phyloP scores from a whole-genome alignment of 1,140 invertebrate species.

The Bombus superbus region DNA sequence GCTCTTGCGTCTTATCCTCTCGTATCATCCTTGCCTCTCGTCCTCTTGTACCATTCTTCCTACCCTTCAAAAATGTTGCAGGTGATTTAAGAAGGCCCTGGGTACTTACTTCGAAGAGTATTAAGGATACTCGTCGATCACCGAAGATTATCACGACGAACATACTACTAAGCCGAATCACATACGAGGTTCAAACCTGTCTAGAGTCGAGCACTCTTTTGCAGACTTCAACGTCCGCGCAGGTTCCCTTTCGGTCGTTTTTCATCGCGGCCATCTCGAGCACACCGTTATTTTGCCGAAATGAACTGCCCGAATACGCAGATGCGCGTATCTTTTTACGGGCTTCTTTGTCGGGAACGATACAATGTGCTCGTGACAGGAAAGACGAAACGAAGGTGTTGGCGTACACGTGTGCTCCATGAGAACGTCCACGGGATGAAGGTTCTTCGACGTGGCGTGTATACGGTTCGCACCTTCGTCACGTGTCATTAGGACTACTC shows the following conservation, averaged over 20 bases:
- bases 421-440: not conserved
- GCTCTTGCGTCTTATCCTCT: not conserved
- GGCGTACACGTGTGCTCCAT: not conserved
- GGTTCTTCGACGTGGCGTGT: not conserved
- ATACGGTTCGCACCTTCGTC: constrained; percentile 9
- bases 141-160: not conserved
- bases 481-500: constrained; percentile 25
- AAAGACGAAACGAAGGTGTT: constrained; percentile 26
- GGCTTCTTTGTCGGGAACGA: constrained; percentile 10
- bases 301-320: constrained; percentile 32
- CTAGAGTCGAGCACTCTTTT: not conserved
- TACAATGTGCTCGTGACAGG: constrained; percentile 17
- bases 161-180: not conserved
- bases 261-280: not conserved
- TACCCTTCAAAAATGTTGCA: not conserved
- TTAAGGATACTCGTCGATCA: not conserved
- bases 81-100: not conserved
- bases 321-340: constrained; percentile 22
- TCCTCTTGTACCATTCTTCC: not conserved
- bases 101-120: not conserved
- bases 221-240: not conserved
- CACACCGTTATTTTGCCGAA: constrained; percentile 58
- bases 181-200: not conserved
- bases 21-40: not conserved
- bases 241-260: not conserved